Percentiles rank a stretch among this genome's conserved stretches.
Conservation (phyloP, 2,888 invertebrate species). For the Hipparchia sbordonii region DNA sequence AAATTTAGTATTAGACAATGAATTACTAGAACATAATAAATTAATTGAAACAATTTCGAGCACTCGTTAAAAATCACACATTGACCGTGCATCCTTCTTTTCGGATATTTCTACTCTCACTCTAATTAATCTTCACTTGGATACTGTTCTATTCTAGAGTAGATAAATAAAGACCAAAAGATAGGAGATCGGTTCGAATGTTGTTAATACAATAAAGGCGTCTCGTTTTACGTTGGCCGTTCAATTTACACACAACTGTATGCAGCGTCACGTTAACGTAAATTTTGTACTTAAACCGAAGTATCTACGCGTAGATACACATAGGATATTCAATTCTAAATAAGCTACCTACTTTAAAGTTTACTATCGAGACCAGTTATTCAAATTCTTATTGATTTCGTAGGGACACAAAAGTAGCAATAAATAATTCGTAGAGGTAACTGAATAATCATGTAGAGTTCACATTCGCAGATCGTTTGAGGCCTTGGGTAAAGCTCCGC, state of each 20-base stretch:
- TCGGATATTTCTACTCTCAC: slow-evolving; percentile 70
- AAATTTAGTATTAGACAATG: slow-evolving; percentile 78
- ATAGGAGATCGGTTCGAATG: slow-evolving; percentile 69
- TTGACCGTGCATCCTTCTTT: slow-evolving; percentile 77
- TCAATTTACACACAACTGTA: slow-evolving; percentile 32
- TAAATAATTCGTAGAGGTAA: slow-evolving; percentile 68
- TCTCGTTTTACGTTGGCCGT: slow-evolving; percentile 36
- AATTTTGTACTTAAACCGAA: slow-evolving; percentile 39
- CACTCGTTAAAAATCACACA: slow-evolving; percentile 82
- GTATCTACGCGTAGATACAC: slow-evolving; percentile 37
- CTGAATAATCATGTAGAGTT: slow-evolving; percentile 57
- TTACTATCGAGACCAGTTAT: slow-evolving; percentile 40
- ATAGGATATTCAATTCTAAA: slow-evolving; percentile 39
- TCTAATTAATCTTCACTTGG: slow-evolving; percentile 71
- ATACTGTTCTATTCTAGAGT: slow-evolving; percentile 72
- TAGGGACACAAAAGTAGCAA: slow-evolving; percentile 67
- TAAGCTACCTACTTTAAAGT: slow-evolving; percentile 41
- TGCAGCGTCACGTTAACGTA: slow-evolving; percentile 36
- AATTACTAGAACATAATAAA: slow-evolving; percentile 76
- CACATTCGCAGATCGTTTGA: slow-evolving; percentile 45
- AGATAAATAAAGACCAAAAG: slow-evolving; percentile 75
- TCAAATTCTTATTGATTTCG: slow-evolving; percentile 48
- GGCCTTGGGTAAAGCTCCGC: no score
- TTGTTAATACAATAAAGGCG: slow-evolving; percentile 45
- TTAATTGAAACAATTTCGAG: slow-evolving; percentile 79